Evolutionary conservation across 2,888 invertebrate species (phyloP), one percentile per base, ranked within the genome.

Genomic region (Tachina grossa): DNA sequence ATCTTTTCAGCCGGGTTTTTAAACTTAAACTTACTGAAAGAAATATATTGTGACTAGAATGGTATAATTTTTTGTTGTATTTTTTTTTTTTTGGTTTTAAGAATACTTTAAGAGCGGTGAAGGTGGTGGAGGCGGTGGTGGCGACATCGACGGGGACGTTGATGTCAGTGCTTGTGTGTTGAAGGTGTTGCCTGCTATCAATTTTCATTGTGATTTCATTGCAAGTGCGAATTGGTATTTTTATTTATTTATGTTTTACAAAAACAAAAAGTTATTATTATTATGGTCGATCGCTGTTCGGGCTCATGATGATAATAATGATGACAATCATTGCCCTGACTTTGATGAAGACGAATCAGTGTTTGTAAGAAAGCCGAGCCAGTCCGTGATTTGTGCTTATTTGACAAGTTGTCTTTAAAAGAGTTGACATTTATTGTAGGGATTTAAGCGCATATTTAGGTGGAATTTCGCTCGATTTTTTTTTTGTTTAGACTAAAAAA

Each of bases 191-290:
- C 72, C 68, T 78, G 81, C 83, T 86, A 86, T 86, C 86, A 81
- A 83, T 86, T 84, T 83, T 84, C 84, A 66, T 83, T 87, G 68
- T 75, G 85, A 86, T 84, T 83, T 84, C 84, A 66, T 83, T 87
- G 68, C 77, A 86, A 86, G 87, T 87, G 87, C 87, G 84, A 88
- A 88, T 88, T 86, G 86, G 85, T 85, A 86, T 88, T 88, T 87
- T 85, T 87, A 86, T 82, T 69, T 79, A 82, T 76, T 74, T 65
- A 47, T 66, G 41, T 53, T 69, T 76, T 22, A 69, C 49, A 66
- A 59, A 57, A 74, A 41, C 49, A 74, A 43, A 76, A 63, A 63
- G 16, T 63, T 75, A 75, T 75, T 75, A 75, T 75, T 75, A 75
- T 63, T 75, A 75, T 63, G 61, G 74, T 19, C 61, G 74, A 49